These are phyloP conservation scores for Odontamblyopus rebecca DNA, from an alignment of 2,797 vertebrate genomes.

Conservation along the genomic window DNA sequence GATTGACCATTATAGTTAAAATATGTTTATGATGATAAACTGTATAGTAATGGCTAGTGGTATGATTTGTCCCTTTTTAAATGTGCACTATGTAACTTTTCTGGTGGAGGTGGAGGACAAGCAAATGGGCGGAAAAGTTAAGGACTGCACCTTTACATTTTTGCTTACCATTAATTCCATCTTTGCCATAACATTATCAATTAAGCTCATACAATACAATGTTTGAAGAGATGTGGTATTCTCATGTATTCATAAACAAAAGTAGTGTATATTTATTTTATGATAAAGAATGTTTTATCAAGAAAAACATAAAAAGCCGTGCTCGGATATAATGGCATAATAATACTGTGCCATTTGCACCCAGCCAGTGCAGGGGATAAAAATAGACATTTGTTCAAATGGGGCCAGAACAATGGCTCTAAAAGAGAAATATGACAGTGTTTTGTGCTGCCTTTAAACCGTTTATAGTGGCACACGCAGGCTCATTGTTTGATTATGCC, in stretches of 20 bases:
- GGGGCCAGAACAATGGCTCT: slow-evolving; percentile 37
- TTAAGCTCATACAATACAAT: not conserved
- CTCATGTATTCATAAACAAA: slow-evolving; percentile 54
- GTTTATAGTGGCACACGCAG: slow-evolving; percentile 47
- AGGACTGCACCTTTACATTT: not conserved
- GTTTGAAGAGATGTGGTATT: slow-evolving; percentile 49
- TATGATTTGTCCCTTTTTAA: no score
- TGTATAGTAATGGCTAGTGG: no score
- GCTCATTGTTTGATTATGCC: slow-evolving; percentile 63
- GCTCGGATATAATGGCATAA: slow-evolving; percentile 22
- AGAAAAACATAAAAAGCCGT: slow-evolving; percentile 17
- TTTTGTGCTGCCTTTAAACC: slow-evolving; percentile 56
- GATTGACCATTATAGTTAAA: no score
- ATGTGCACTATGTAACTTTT: no score
- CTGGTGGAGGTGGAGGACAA: no score
- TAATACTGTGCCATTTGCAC: slow-evolving; percentile 29
- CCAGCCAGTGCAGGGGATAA: slow-evolving; percentile 22
- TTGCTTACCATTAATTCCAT: not conserved
- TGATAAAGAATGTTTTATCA: slow-evolving; percentile 27
- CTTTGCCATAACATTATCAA: not conserved
- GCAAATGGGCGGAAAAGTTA: not conserved
- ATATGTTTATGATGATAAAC: no score
- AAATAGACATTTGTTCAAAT: slow-evolving; percentile 25
- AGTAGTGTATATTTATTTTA: slow-evolving; percentile 46
- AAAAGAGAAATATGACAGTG: slow-evolving; percentile 48